Percentiles rank a stretch among this genome's conserved stretches.
phyloP scores from a whole-genome alignment of 2,113 vertebrate species.

The Saguinus midas region DNA sequence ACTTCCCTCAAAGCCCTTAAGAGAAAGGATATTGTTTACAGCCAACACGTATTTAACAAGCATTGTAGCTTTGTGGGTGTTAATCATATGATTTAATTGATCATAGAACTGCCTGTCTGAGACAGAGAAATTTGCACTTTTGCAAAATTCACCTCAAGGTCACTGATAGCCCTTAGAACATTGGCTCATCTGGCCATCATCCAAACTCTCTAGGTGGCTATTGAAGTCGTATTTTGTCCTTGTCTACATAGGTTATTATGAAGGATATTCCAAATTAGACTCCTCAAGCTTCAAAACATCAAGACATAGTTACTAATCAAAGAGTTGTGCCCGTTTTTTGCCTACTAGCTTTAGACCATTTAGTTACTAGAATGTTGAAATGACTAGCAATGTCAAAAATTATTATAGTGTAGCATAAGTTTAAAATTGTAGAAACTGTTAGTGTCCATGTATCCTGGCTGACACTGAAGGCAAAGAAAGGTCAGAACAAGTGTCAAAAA shows the following conservation, averaged over 20 bases:
- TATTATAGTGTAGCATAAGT: not conserved
- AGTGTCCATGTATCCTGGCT: not conserved
- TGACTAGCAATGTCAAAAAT: conserved; percentile 22
- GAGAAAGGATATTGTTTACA: not conserved
- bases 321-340: not conserved
- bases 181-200: conserved; percentile 43
- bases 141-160: conserved; percentile 56
- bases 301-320: conserved; percentile 13
- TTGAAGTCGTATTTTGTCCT: not conserved
- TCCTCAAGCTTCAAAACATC: not conserved
- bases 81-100: not conserved
- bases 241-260: conserved; percentile 24
- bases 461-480: conserved; percentile 1
- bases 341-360: not conserved
- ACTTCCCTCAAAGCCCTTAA: not conserved
- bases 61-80: not conserved
- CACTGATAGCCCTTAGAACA: conserved; percentile 39
- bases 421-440: conserved; percentile 16
- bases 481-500: conserved; percentile 17
- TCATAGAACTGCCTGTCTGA: not conserved
- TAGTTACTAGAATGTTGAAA: conserved; percentile 22
- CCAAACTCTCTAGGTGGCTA: conserved; percentile 20
- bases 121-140: conserved; percentile 52
- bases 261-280: conserved; percentile 55
- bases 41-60: not conserved